Base-by-base conservation (phyloP, 2,113 vertebrate genomes). In the Brachionichthys hirsutus region DNA sequence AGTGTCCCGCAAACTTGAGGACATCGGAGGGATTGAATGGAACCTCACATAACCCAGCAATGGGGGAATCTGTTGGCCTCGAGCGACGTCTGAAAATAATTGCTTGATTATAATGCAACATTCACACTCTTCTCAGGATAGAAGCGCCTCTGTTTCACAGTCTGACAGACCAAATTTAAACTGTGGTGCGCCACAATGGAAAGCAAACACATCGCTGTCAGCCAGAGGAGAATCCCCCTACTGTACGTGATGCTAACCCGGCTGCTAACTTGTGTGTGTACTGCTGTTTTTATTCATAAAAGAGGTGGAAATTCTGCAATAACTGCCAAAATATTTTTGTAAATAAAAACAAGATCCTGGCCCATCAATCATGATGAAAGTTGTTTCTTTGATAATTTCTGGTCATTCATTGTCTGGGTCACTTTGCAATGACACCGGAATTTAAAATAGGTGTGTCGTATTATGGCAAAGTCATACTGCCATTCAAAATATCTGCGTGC, bases 161-260 rank as follows among this genome's bases (percentile, higher is more conserved):
- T 57, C 62, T 35, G 68, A 61, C 67, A 67, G 67, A 67, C 78
- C 75, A 81, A 73, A 80, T 81, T 73, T 78, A 83, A 85, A 80
- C 68, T 45, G 58, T 63, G 80, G 85, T 66, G 50, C 73, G 73
- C 82, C 85, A 77, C 80, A 83, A 65, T 61, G 80, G 62, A 79
- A 77, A 81, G 75, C 70, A 86, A 86, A 84, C 70, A 77, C 72
- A 50, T 51, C 17, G 17, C 13, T n/a, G 64, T 43, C 14, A 15
- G 67, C 66, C 69, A 72, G 51, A 76, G 51, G 54, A 78, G 71
- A 83, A 80, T 78, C 73, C 59, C 55, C 70, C 62, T 68, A 62
- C 70, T 70, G 64, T 51, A 48, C 43, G n/a, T 24, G 58, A 18
- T 14, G 15, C 46, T 19, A 20, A 30, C 20, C 53, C n/a, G 30